A percentile compares a stretch with the other conserved stretches of the same genome.
Conservation (phyloP, 2,888 invertebrate genomes). For the Danaus chrysippus region DNA sequence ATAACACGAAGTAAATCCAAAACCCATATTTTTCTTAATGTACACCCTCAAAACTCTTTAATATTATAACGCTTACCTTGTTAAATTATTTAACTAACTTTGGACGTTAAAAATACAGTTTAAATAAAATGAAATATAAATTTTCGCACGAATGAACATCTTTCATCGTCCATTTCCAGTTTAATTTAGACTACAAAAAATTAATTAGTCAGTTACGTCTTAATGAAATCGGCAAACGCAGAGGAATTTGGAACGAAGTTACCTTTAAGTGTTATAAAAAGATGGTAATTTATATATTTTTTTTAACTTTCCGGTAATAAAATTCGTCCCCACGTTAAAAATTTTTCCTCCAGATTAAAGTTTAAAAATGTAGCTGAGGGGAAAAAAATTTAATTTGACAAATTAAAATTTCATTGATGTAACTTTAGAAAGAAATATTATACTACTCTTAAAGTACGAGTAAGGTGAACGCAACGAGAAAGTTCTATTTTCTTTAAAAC, state of each 20-base stretch:
- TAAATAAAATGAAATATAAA: slow-evolving; percentile 65
- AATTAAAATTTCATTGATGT: slow-evolving; percentile 14
- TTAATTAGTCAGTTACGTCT: slow-evolving; percentile 64
- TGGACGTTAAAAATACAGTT: slow-evolving; percentile 41
- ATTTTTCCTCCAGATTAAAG: slow-evolving; percentile 34
- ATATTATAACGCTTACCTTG: background rate
- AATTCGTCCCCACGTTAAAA: slow-evolving; percentile 38
- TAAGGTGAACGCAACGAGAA: too few species aligned
- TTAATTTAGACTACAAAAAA: slow-evolving; percentile 61
- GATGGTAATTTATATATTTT: slow-evolving; percentile 39
- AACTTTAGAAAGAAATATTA: slow-evolving; percentile 10
- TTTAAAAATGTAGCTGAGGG: slow-evolving; percentile 31
- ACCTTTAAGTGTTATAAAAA: slow-evolving; percentile 45
- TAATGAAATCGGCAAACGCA: slow-evolving; percentile 48
- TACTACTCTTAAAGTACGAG: background rate
- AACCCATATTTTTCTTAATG: too few species aligned
- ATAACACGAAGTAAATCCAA: too few species aligned
- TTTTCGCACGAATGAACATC: slow-evolving; percentile 60
- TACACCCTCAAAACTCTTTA: too few species aligned
- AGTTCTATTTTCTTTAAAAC: too few species aligned
- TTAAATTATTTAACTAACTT: slow-evolving; percentile 10
- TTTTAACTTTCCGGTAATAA: slow-evolving; percentile 37
- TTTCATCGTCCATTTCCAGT: slow-evolving; percentile 41
- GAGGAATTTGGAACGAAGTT: slow-evolving; percentile 40
- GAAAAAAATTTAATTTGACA: slow-evolving; percentile 31